Base-by-base conservation (phyloP, 2,888 invertebrate genomes). In the Cantharis lateralis region DNA sequence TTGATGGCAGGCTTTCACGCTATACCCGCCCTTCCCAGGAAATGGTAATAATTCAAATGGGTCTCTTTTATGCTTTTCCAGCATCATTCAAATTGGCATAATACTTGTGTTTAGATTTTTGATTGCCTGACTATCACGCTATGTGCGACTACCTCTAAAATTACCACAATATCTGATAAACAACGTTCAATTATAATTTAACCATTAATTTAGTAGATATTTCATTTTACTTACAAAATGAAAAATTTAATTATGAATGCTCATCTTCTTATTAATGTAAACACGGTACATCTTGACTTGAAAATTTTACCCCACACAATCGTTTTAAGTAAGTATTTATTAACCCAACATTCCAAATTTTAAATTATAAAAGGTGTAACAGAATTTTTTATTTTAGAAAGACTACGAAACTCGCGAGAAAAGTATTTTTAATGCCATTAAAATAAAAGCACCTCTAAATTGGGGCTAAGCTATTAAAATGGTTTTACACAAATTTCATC, bases 1-100 rank as follows among this genome's bases (percentile, higher is more conserved):
- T 81, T 81, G 80, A 81, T 81, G 80, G 79, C 80, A 68, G 75
- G 76, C 76, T 81, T 80, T 80, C 80, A 81, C 80, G 80, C 81
- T 77, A 80, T 78, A 72, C 77, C 74, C 74, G 79, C 70, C 66
- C 77, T 72, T 73, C 79, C 75, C 77, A 79, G 80, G 79, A 80
- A 78, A 79, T 70, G 78, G 78, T 76, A 80, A 80, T 80, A 80
- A 80, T 79, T 80, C 78, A 80, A 75, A 77, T 76, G 72, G 75
- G 78, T 77, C 78, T 80, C 73, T 75, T 74, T 79, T 78, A 71
- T 78, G 74, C 72, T 75, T 78, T 78, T 73, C 74, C 79, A 79
- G 78, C 79, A 78, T 79, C 79, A 78, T 75, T 71, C 78, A 76
- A 77, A 78, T 78, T 77, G 76, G 74, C 71, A 74, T 70, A 71